Conservation (phyloP, 2,888 invertebrate genomes). For the Nipponacmea schrenckii region DNA sequence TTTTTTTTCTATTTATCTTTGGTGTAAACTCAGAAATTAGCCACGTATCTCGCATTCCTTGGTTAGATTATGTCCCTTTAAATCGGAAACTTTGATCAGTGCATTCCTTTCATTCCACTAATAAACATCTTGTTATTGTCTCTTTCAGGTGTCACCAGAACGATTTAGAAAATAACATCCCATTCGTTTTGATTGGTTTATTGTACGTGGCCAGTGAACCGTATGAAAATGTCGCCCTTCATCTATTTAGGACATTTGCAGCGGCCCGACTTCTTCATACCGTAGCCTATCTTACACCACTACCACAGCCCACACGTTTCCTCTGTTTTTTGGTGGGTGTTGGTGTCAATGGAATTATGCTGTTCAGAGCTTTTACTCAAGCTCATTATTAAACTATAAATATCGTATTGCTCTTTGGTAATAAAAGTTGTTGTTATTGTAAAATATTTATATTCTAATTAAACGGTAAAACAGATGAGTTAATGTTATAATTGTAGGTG, state of each 20-base stretch:
- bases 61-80: too few relatives aligned
- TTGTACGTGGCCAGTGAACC: constrained; percentile 12
- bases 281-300: neutral
- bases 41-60: too few relatives aligned
- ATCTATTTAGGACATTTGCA: constrained; percentile 10
- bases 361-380: neutral
- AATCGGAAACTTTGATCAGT: neutral
- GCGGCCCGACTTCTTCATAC: constrained; percentile 13
- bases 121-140: neutral
- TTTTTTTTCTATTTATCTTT: too few relatives aligned
- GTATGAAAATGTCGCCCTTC: neutral
- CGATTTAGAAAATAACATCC: constrained; percentile 12
- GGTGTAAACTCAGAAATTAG: too few relatives aligned
- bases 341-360: constrained; percentile 9
- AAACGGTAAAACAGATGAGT: too few relatives aligned
- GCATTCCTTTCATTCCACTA: neutral
- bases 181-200: constrained; percentile 13
- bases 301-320: constrained; percentile 3
- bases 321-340: constrained; percentile 1
- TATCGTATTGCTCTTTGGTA: too few relatives aligned
- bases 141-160: constrained; percentile 18
- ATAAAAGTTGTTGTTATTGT: too few relatives aligned
- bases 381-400: too few relatives aligned
- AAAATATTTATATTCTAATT: too few relatives aligned
- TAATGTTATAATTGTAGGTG: too few relatives aligned